Base-by-base conservation (phyloP, 1,140 invertebrate species). In the Diuraphis noxia region DNA sequence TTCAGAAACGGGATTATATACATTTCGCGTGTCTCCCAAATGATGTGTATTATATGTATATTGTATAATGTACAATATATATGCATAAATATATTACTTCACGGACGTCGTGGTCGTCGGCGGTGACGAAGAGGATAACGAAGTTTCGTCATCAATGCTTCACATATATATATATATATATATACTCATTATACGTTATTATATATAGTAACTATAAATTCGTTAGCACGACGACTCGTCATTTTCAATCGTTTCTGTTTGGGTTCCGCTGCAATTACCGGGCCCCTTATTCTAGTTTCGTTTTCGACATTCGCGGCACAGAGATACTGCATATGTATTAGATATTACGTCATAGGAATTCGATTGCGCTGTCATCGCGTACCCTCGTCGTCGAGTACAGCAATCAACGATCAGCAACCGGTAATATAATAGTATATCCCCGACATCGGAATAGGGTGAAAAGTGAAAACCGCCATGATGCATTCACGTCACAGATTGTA, bases 241-340 rank as follows among this genome's bases (percentile, higher is more conserved):
- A 56, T 89, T 72, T 89, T 46, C 88, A 79, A 90, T 41, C 87
- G 87, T 88, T 56, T 52, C 41, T 40, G 63, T 77, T 88, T n/a
- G 56, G 85, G 52, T 63, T 30, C 88, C 88, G 56, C 30, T 56
- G 85, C 88, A 46, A 86, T 72, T 72, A 92, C 81, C 72, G 40
- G 34, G n/a, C 19, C 40, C 91, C 85, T 63, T 81, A 81, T 40
- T 46, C 43, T 7, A 49, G 30, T 85, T n/a, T 43, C 25, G 19
- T 46, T 85, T 46, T 85, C 84, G 84, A 13, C 82, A 13, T 43
- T n/a, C 4, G 2, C n/a, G n/a, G n/a, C n/a, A 0, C 84, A 7
- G 41, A n/a, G 38, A 82, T 41, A 41, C 40, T 82, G n/a, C 46
- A 85, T 72, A 72, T 41, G 52, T 63, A 72, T 89, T 43, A 89